Conservation (phyloP, 2,888 invertebrate species). For the Taphrorychus bicolor region DNA sequence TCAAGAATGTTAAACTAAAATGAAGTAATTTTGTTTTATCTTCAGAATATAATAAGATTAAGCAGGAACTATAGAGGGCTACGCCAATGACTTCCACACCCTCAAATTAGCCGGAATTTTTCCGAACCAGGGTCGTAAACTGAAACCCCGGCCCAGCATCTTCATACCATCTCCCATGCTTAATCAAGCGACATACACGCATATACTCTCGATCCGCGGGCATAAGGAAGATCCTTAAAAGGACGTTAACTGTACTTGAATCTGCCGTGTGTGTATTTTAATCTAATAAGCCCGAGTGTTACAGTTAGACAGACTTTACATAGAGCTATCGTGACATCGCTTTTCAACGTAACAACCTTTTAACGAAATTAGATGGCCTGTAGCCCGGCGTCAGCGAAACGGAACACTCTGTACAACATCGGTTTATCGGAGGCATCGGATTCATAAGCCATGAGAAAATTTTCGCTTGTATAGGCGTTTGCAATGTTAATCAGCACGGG, state of each 20-base stretch:
- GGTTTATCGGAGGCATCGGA: conserved; percentile 27
- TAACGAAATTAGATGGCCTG: conserved; percentile 40
- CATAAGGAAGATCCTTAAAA: conserved; percentile 36
- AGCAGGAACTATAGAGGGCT: too few relatives aligned
- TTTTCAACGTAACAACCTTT: conserved; percentile 38
- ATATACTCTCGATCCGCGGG: conserved; percentile 10
- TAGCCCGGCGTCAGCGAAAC: conserved; percentile 36
- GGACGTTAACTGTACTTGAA: conserved; percentile 37
- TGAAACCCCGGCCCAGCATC: background rate
- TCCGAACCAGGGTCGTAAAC: background rate
- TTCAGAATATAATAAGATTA: too few relatives aligned
- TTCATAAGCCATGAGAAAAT: conserved; percentile 34
- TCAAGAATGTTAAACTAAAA: too few relatives aligned
- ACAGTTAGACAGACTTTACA: conserved; percentile 41
- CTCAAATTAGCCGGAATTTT: background rate
- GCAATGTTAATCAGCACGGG: background rate
- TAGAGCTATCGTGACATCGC: conserved; percentile 40
- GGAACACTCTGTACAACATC: conserved; percentile 35
- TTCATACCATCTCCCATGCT: conserved; percentile 2
- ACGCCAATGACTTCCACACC: background rate
- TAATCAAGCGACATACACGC: conserved; percentile 19
- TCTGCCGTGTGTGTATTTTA: conserved; percentile 35
- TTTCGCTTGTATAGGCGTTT: background rate
- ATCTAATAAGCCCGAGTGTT: conserved; percentile 37
- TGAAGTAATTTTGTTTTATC: too few relatives aligned